A percentile compares a stretch with the other conserved stretches of the same genome.
These are phyloP conservation scores for Chanos chanos DNA, from an alignment of 2,797 vertebrate genomes.

Conservation along the genomic window DNA sequence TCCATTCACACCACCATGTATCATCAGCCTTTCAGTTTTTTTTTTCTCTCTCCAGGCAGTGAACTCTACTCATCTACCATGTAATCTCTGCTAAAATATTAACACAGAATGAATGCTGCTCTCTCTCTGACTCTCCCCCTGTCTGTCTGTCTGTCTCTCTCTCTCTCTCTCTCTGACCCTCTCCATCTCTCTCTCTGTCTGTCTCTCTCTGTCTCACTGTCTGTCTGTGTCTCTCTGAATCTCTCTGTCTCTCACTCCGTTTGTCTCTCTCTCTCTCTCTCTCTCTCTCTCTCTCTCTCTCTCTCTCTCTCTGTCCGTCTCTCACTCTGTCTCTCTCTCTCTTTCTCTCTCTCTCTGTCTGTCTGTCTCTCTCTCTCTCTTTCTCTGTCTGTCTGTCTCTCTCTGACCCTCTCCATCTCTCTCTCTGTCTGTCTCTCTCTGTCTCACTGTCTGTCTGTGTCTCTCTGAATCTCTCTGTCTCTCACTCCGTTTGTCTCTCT, in stretches of 20 bases:
- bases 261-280: not conserved
- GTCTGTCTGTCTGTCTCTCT: not conserved
- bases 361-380: too few relatives aligned
- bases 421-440: not conserved
- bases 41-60: too few relatives aligned
- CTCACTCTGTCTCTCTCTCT: not conserved
- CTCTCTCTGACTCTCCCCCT: too few relatives aligned
- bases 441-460: not conserved
- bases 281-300: not conserved
- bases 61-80: too few relatives aligned
- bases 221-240: not conserved
- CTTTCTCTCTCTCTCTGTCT: too few relatives aligned
- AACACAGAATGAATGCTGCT: too few relatives aligned
- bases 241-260: slow-evolving; percentile 3
- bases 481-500: not conserved
- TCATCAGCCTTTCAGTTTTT: too few relatives aligned
- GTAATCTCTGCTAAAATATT: too few relatives aligned
- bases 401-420: too few relatives aligned
- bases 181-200: too few relatives aligned
- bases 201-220: not conserved
- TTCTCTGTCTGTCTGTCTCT: not conserved
- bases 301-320: too few relatives aligned
- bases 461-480: slow-evolving; percentile 12
- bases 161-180: too few relatives aligned
- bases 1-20: not conserved